phyloP scores from a whole-genome alignment of 2,113 vertebrate genomes.

The Zosterops lateralis region DNA sequence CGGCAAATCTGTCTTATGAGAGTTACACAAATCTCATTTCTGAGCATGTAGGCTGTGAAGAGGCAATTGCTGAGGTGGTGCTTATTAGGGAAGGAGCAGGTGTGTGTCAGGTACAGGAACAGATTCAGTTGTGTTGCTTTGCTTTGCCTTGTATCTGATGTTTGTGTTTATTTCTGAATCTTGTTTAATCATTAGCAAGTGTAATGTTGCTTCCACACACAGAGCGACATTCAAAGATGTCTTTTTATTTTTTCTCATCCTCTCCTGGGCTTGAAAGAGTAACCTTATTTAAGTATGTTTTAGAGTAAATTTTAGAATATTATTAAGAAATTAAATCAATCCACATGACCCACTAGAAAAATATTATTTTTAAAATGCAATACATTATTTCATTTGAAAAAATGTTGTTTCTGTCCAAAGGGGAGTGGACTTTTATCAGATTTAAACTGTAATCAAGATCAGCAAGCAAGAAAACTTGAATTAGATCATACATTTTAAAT shows the following conservation, averaged over 20 bases:
- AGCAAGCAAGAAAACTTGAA: background rate
- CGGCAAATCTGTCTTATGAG: background rate
- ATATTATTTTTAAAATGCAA: background rate
- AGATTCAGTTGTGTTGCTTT: background rate
- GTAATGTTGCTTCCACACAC: background rate
- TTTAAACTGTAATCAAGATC: background rate
- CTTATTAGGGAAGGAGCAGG: background rate
- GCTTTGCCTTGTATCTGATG: background rate
- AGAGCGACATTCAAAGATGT: accelerated
- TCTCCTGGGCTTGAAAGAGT: background rate
- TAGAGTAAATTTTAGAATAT: background rate
- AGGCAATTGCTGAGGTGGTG: background rate
- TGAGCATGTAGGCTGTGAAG: background rate
- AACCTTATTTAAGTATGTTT: background rate
- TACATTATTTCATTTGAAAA: background rate
- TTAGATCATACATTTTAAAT: background rate
- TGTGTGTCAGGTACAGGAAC: background rate
- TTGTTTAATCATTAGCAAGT: background rate
- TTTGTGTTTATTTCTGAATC: background rate
- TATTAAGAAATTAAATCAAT: background rate
- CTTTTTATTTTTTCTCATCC: background rate
- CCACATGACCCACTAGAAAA: background rate
- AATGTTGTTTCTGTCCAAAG: background rate
- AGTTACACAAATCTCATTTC: background rate
- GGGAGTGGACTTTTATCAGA: background rate